A percentile compares a stretch with the other conserved stretches of the same genome.
Evolutionary conservation across 2,113 vertebrate genomes (phyloP).

Genomic region (Aldabrachelys gigantea): DNA sequence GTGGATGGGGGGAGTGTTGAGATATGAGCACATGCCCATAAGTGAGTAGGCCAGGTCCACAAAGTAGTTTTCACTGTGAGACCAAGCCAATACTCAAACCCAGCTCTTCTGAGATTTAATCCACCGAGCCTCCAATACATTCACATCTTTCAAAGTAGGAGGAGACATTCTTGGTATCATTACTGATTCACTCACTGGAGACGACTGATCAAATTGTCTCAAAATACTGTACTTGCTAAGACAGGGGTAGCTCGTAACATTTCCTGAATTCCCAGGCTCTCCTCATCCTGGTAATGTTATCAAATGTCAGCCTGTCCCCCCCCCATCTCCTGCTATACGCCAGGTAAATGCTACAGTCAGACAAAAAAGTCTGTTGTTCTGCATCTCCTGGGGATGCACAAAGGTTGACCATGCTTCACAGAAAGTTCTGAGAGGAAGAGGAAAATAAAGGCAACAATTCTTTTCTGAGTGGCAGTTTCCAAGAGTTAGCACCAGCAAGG

Average conservation of each 20-base stretch:
- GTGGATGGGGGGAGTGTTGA: background rate
- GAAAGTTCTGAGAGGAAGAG: background rate
- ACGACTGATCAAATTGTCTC: background rate
- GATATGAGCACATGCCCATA: background rate
- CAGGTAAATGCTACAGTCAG: background rate
- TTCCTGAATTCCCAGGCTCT: background rate
- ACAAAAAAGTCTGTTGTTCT: background rate
- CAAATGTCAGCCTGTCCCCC: background rate
- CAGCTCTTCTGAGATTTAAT: background rate
- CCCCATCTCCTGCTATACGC: background rate
- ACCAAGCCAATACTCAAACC: background rate
- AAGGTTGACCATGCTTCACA: background rate
- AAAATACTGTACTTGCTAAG: background rate
- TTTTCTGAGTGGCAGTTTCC: background rate
- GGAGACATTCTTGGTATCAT: background rate
- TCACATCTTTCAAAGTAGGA: background rate
- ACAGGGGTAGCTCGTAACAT: background rate
- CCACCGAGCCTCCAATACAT: background rate
- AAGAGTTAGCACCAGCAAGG: background rate
- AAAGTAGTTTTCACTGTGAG: background rate
- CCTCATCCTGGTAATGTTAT: background rate
- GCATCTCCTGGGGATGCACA: background rate
- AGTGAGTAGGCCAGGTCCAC: background rate
- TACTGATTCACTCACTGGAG: background rate
- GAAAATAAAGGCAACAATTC: background rate